Evolutionary conservation across 2,113 vertebrate genomes (phyloP).

Genomic region (Notothenia rossii): DNA sequence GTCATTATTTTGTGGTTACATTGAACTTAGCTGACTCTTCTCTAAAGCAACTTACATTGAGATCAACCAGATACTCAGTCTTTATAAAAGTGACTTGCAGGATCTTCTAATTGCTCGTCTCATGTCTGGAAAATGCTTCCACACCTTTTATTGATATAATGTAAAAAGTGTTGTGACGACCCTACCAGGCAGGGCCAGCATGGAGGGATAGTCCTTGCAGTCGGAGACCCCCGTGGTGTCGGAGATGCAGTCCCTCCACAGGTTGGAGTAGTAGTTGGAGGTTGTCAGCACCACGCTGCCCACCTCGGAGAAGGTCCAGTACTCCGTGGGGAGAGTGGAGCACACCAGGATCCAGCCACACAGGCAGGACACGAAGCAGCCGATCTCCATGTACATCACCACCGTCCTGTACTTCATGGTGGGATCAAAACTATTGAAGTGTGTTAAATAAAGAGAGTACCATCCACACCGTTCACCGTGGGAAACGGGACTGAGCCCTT

Average conservation of each 20-base stretch:
- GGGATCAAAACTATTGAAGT: not conserved
- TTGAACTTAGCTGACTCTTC: too few relatives aligned
- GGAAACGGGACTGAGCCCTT: constrained; percentile 13
- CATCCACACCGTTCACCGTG: not conserved
- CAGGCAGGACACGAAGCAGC: constrained; percentile 88
- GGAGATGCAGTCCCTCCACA: constrained; percentile 94
- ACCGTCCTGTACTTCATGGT: constrained; percentile 76
- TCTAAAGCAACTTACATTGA: too few relatives aligned
- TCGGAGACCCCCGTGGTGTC: constrained; percentile 94
- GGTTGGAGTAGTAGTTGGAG: constrained; percentile 91
- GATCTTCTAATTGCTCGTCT: too few relatives aligned
- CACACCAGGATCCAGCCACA: constrained; percentile 93
- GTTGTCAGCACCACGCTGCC: constrained; percentile 91
- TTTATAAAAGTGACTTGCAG: too few relatives aligned
- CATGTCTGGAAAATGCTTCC: too few relatives aligned
- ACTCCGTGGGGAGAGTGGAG: constrained; percentile 92
- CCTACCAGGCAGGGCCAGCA: constrained; percentile 93
- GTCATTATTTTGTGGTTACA: too few relatives aligned
- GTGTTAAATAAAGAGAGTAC: not conserved
- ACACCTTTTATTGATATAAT: too few relatives aligned
- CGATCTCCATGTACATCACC: constrained; percentile 88
- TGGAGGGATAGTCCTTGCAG: constrained; percentile 94
- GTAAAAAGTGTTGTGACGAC: not conserved
- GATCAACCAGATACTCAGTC: too few relatives aligned
- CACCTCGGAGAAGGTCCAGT: constrained; percentile 94